These are phyloP conservation scores for Percopsis transmontana DNA, from an alignment of 2,113 vertebrate genomes.

Conservation along the genomic window DNA sequence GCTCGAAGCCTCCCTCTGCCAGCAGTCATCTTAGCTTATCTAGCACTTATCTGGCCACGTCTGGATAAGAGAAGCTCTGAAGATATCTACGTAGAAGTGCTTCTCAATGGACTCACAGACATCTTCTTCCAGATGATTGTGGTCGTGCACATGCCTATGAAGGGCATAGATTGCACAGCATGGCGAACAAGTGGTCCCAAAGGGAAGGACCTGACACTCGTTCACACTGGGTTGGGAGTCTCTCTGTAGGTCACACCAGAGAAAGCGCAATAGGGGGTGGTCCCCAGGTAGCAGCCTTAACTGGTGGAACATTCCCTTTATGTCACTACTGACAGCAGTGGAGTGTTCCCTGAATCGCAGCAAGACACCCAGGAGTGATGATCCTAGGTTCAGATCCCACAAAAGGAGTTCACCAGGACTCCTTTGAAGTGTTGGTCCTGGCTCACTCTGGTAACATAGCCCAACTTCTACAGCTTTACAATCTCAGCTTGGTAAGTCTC, in stretches of 20 bases:
- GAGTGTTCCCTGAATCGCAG: not conserved
- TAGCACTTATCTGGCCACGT: too few relatives aligned
- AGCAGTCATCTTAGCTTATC: too few relatives aligned
- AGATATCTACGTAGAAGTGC: not conserved
- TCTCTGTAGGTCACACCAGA: conserved; percentile 3
- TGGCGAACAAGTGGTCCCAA: conserved; percentile 3
- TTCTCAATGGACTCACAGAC: not conserved
- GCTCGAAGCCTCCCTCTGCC: not conserved
- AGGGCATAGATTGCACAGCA: conserved; percentile 15
- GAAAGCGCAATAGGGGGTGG: not conserved
- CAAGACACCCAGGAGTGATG: conserved; percentile 2
- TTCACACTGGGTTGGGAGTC: not conserved
- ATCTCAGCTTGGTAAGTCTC: too few relatives aligned
- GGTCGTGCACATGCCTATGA: not conserved
- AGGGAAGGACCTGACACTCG: conserved; percentile 18
- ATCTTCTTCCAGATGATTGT: not conserved
- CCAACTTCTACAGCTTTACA: conserved; percentile 6
- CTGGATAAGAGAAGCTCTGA: too few relatives aligned
- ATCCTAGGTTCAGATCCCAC: not conserved
- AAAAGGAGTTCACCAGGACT: conserved; percentile 4
- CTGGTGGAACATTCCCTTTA: conserved; percentile 22
- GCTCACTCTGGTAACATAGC: not conserved
- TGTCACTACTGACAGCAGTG: conserved; percentile 5
- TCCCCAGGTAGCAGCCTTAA: conserved; percentile 10
- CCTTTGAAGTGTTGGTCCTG: not conserved